phyloP scores from a whole-genome alignment of 2,888 invertebrate species.

The Taenaris catops region DNA sequence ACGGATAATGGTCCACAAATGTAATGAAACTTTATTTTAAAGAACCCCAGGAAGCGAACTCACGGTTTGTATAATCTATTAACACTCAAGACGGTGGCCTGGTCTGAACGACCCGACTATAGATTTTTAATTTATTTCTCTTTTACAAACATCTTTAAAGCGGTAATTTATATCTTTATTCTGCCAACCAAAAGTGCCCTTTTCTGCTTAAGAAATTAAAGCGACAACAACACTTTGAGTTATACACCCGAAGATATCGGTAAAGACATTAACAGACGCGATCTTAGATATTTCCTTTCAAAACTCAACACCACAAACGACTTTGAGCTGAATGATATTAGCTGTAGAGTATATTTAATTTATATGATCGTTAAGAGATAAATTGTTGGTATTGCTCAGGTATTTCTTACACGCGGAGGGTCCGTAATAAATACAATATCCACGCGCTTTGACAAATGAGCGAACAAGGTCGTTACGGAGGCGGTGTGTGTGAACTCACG shows the following conservation, averaged over 20 bases:
- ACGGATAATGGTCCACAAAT: too few relatives aligned
- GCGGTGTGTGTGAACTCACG: slow-evolving; percentile 42
- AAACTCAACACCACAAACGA: slow-evolving; percentile 15
- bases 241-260: slow-evolving; percentile 17
- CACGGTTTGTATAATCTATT: slow-evolving; percentile 48
- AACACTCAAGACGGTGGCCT: slow-evolving; percentile 66
- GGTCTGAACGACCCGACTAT: slow-evolving; percentile 44
- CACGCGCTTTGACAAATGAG: slow-evolving; percentile 72
- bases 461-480: slow-evolving; percentile 62
- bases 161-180: slow-evolving; percentile 16
- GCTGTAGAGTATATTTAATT: slow-evolving; percentile 19
- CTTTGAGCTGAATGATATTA: slow-evolving; percentile 25
- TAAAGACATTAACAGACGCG: slow-evolving; percentile 30
- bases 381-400: slow-evolving; percentile 10
- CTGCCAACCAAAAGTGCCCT: slow-evolving; percentile 15
- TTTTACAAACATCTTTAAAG: slow-evolving; percentile 34
- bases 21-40: too few relatives aligned
- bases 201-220: slow-evolving; percentile 17
- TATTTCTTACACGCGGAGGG: slow-evolving; percentile 54
- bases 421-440: slow-evolving; percentile 73
- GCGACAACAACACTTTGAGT: slow-evolving; percentile 14
- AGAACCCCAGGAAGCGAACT: slow-evolving; percentile 1
- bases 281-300: slow-evolving; percentile 11
- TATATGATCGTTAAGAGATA: slow-evolving; percentile 10
- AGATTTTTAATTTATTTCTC: slow-evolving; percentile 63